These are phyloP conservation scores for Sphecodes monilicornis DNA, from an alignment of 2,888 invertebrate species.

Conservation along the genomic window DNA sequence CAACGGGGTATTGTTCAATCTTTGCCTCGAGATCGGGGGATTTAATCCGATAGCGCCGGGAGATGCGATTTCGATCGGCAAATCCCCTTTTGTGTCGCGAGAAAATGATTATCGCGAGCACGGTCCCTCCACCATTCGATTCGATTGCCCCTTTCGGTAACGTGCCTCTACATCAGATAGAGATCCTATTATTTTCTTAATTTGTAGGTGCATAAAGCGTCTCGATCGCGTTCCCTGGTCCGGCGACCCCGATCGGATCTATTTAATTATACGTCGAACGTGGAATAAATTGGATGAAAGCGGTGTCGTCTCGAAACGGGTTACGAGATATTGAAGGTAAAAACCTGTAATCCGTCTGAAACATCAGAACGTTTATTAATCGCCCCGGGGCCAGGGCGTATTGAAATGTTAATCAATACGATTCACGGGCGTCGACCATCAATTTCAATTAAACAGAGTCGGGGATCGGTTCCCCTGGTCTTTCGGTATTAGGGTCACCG, in stretches of 20 bases:
- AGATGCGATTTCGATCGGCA: slow-evolving; percentile 18
- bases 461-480: background rate
- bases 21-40: slow-evolving; percentile 43
- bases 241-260: background rate
- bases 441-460: slow-evolving; percentile 8
- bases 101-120: slow-evolving; percentile 16
- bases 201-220: background rate
- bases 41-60: slow-evolving; percentile 46
- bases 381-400: background rate
- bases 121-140: background rate
- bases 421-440: background rate
- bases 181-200: slow-evolving; percentile 1
- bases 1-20: slow-evolving; percentile 48
- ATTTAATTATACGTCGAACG: background rate
- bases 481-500: slow-evolving; percentile 6
- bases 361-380: background rate
- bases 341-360: background rate
- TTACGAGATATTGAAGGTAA: background rate
- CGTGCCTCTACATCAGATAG: background rate
- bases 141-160: slow-evolving; percentile 2
- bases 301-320: too few species aligned
- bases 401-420: slow-evolving; percentile 11
- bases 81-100: background rate
- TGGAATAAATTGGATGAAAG: too few species aligned
- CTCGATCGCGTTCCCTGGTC: background rate